These are phyloP conservation scores for Holothuria glaberrima DNA, from an alignment of 35 echinoderm and acorn worm species.

Conservation along the genomic window DNA sequence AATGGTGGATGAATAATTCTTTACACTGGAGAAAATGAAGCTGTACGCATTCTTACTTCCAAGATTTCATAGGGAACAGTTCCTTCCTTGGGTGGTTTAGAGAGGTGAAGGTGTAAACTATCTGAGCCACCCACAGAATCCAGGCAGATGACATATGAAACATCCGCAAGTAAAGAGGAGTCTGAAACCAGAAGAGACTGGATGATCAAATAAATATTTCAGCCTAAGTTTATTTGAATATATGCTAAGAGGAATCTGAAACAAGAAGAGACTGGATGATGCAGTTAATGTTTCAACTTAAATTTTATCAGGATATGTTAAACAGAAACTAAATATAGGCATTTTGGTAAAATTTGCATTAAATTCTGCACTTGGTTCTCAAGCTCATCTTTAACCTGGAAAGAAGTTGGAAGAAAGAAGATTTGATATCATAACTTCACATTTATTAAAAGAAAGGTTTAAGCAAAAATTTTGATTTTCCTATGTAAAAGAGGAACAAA, in stretches of 20 bases:
- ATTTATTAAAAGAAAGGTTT: no score
- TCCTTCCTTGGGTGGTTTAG: constrained; percentile 96
- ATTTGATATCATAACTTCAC: no score
- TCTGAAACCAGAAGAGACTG: constrained; percentile 54
- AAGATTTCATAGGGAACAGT: constrained; percentile 76
- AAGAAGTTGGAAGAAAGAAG: no score
- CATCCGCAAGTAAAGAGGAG: constrained; percentile 79
- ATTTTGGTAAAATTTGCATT: no score
- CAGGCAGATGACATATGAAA: constrained; percentile 87
- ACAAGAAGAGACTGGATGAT: constrained; percentile 2
- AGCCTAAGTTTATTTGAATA: background rate
- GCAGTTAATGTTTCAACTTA: background rate
- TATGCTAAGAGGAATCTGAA: constrained; percentile 73
- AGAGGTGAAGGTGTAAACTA: constrained; percentile 85
- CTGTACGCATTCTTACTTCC: constrained; percentile 52
- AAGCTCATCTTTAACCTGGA: no score
- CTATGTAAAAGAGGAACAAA: no score
- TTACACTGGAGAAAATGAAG: no score
- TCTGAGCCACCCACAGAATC: constrained; percentile 85
- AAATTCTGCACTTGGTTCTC: no score
- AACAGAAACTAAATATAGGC: no score
- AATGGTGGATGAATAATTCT: no score
- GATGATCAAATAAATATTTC: background rate
- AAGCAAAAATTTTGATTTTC: no score
- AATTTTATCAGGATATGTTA: no score